phyloP scores from a whole-genome alignment of 1,140 invertebrate genomes.

The Mamestra configurata region DNA sequence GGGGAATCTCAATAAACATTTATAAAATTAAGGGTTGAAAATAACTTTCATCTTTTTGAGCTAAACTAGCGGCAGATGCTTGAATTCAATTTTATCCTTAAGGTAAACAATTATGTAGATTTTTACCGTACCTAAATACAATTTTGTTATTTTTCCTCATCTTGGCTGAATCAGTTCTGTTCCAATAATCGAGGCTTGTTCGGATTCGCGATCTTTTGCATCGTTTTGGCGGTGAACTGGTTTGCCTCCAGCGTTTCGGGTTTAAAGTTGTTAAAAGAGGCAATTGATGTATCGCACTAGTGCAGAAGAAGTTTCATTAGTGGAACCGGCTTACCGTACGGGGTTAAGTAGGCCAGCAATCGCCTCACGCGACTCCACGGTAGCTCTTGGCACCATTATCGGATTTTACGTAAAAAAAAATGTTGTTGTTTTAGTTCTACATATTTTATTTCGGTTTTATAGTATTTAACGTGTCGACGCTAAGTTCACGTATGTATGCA shows the following conservation, averaged over 20 bases:
- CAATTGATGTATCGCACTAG: conserved; percentile 51
- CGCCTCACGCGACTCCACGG: conserved; percentile 66
- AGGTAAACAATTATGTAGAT: conserved; percentile 8
- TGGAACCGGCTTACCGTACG: conserved; percentile 59
- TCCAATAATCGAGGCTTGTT: background rate
- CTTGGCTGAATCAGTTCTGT: background rate
- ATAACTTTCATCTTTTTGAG: background rate
- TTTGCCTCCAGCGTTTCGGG: conserved; percentile 19
- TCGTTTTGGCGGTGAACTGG: conserved; percentile 42
- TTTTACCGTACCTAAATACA: background rate
- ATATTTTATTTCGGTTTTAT: conserved; percentile 40
- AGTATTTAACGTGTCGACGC: conserved; percentile 15
- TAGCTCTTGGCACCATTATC: conserved; percentile 62
- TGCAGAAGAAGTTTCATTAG: conserved; percentile 62
- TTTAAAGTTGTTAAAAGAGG: conserved; percentile 37
- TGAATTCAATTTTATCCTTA: background rate
- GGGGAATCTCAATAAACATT: background rate
- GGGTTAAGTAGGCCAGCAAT: conserved; percentile 70
- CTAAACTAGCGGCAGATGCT: background rate
- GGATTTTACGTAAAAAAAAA: conserved; percentile 50
- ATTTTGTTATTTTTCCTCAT: conserved; percentile 33
- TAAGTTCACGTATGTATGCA: conserved; percentile 32
- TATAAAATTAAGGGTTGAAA: background rate
- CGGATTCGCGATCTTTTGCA: conserved; percentile 18
- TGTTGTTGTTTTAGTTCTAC: conserved; percentile 42